Evolutionary conservation across 1,140 invertebrate genomes (phyloP).

Genomic region (Drosophila serrata): DNA sequence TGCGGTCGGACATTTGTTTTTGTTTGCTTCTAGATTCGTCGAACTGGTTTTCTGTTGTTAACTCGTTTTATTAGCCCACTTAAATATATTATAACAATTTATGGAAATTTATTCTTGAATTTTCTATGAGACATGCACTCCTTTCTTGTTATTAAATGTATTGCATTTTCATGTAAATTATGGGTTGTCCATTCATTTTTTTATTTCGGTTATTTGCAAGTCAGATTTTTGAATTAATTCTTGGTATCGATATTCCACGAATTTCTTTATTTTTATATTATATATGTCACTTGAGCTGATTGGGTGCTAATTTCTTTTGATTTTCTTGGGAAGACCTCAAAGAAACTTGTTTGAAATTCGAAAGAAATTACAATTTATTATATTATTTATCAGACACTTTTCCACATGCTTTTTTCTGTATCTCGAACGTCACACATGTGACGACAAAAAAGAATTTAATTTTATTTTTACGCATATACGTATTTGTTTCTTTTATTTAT

Average conservation of each 20-base stretch:
- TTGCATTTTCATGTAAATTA: slow-evolving; percentile 17
- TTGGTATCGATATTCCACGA: neutral
- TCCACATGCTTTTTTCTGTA: slow-evolving; percentile 21
- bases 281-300: slow-evolving; percentile 2
- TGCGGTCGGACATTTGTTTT: slow-evolving; percentile 18
- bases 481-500: slow-evolving; percentile 42
- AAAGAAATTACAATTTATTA: slow-evolving; percentile 5
- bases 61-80: slow-evolving; percentile 53
- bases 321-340: neutral
- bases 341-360: slow-evolving; percentile 1
- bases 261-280: slow-evolving; percentile 1
- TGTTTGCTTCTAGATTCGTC: slow-evolving; percentile 15
- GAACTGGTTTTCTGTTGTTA: slow-evolving; percentile 57
- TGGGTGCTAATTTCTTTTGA: neutral
- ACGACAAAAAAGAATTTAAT: slow-evolving; percentile 34
- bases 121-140: slow-evolving; percentile 22
- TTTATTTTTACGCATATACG: slow-evolving; percentile 34
- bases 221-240: slow-evolving; percentile 2
- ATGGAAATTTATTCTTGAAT: slow-evolving; percentile 59
- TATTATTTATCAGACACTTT: slow-evolving; percentile 24
- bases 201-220: slow-evolving; percentile 5
- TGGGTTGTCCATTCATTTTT: neutral
- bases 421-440: slow-evolving; percentile 39
- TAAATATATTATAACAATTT: slow-evolving; percentile 33
- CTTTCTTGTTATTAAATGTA: slow-evolving; percentile 1